Evolutionary conservation across 2,113 vertebrate genomes (phyloP).

Genomic region (Tetraodon nigroviridis): DNA sequence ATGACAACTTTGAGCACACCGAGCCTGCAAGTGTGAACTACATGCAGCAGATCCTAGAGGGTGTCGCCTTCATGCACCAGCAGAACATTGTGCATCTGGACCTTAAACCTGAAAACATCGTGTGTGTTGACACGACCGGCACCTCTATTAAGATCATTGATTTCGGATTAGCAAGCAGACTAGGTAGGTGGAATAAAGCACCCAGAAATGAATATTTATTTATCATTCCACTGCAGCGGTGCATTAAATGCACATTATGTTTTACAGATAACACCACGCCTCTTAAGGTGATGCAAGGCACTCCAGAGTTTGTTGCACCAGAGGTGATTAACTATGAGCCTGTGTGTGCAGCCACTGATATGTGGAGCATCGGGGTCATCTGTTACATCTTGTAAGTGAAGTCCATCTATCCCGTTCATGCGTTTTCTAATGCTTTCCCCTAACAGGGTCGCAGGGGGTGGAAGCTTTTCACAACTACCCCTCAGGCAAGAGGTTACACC

Average conservation of each 20-base stretch:
- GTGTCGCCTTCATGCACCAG: constrained; percentile 85
- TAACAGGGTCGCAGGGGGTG: no score
- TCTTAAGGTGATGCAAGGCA: constrained; percentile 82
- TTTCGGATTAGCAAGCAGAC: constrained; percentile 88
- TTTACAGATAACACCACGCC: constrained; percentile 68
- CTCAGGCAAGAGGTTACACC: no score
- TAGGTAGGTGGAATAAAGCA: constrained; percentile 66
- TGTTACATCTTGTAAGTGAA: constrained; percentile 78
- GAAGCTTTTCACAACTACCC: no score
- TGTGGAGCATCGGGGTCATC: constrained; percentile 89
- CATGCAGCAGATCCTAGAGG: constrained; percentile 90
- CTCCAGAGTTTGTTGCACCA: constrained; percentile 87
- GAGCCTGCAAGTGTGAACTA: constrained; percentile 84
- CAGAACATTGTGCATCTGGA: constrained; percentile 91
- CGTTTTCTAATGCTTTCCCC: neutral
- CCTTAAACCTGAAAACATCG: constrained; percentile 96
- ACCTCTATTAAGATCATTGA: constrained; percentile 95
- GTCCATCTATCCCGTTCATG: neutral
- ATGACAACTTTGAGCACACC: constrained; percentile 85
- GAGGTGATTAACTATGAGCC: constrained; percentile 85
- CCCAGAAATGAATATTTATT: no score
- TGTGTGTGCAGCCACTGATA: constrained; percentile 74
- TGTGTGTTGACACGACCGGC: constrained; percentile 85
- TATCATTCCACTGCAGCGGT: neutral
- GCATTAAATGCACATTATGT: neutral